Base-by-base conservation (phyloP, 2,888 invertebrate genomes). In the Octonoba sinensis region DNA sequence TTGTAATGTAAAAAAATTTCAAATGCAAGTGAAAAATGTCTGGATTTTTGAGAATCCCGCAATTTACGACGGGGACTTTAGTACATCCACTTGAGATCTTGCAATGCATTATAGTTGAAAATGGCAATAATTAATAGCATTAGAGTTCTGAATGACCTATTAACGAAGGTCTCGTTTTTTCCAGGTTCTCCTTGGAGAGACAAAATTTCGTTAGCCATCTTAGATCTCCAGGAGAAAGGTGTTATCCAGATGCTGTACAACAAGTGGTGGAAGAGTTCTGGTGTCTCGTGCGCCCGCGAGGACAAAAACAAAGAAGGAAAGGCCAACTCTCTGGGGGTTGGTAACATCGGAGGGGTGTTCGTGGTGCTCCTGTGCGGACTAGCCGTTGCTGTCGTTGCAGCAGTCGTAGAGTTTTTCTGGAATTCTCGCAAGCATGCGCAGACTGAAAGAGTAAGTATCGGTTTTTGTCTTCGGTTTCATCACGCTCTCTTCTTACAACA, bases 261-360 rank as follows among this genome's bases (percentile, higher is more conserved):
- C 87, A 97, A 96, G 88, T 99, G 98, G 98, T 99, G 98, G 98
- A 96, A 97, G 90, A 95, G 96, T 87, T 95, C 96, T 0, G 96
- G 96, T 0, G 95, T 95, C 86, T 94, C 94, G 0, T 96, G 96
- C 88, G 94, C 94, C 86, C 90, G 96, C 72, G 95, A 96, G 85
- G 92, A 93, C 84, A 93, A 92, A 86, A 94, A 93, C 86, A 96
- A 94, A 85, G 96, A 96, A 86, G 94, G 95, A 76, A 96, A 96
- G 88, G 97, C 97, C 0, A 96, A 94, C 87, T 95, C 97, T 0
- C 90, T 98, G n/a, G 97, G 97, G 0, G 92, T 95, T 27, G 93
- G 93, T 87, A 95, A 94, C 87, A 93, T 94, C 86, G 93, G 95
- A 84, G 99, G 99, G 1, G 96, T 99, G 0, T 99, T 99, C 89